Conservation (phyloP, 2,113 vertebrate genomes). For the Poeciliopsis prolifica region DNA sequence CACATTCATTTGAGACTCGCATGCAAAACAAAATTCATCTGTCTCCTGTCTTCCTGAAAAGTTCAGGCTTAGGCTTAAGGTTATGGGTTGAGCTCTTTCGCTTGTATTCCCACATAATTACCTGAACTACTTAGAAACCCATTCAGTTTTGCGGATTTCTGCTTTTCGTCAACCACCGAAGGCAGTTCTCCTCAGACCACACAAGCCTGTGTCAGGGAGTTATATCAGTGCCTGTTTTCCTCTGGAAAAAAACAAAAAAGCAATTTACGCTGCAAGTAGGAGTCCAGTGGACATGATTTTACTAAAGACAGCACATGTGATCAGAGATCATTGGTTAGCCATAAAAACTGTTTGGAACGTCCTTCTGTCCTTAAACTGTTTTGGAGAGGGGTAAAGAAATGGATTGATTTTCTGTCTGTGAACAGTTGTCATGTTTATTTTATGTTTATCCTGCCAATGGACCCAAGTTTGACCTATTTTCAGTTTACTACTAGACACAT, state of each 20-base stretch:
- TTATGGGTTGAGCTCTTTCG: constrained; percentile 16
- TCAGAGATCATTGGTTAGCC: constrained; percentile 28
- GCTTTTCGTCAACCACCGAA: constrained; percentile 36
- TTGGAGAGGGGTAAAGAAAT: not conserved
- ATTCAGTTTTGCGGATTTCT: constrained; percentile 35
- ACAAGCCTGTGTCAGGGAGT: constrained; percentile 46
- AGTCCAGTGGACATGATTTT: constrained; percentile 32
- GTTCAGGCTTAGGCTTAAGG: not conserved
- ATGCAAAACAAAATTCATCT: not conserved
- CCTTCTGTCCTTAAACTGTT: not conserved
- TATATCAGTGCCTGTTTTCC: constrained; percentile 42
- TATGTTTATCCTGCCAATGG: too few species aligned
- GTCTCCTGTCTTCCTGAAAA: not conserved
- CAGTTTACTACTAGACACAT: too few species aligned
- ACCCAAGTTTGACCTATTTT: too few species aligned
- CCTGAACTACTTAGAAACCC: constrained; percentile 63
- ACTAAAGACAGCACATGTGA: constrained; percentile 4
- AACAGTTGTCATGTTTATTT: not conserved
- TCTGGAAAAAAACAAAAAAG: constrained; percentile 33
- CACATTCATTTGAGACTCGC: not conserved
- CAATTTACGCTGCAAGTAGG: constrained; percentile 5
- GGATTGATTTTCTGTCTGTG: not conserved
- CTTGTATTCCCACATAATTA: constrained; percentile 42
- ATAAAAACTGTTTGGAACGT: constrained; percentile 1
- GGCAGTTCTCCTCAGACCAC: constrained; percentile 44